These are phyloP conservation scores for Nettapus auritus DNA, from an alignment of 2,113 vertebrate genomes.

Conservation along the genomic window DNA sequence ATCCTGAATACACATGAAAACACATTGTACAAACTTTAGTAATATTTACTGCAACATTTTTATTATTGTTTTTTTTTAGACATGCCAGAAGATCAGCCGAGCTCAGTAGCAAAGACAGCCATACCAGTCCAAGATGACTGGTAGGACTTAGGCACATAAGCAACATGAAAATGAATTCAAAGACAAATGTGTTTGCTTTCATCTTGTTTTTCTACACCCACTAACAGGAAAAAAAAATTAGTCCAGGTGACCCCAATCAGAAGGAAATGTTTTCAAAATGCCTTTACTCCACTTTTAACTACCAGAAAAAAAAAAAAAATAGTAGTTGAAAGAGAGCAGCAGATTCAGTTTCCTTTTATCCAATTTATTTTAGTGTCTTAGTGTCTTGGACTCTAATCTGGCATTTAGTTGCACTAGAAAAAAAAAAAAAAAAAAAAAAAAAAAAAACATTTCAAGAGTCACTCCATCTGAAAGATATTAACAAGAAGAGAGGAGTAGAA, in stretches of 20 bases:
- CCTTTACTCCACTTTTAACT: slow-evolving; percentile 34
- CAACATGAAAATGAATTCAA: neutral
- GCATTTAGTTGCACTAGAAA: neutral
- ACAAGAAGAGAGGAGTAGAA: neutral
- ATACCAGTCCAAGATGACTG: neutral
- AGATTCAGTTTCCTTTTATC: slow-evolving; percentile 23
- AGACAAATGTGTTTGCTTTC: neutral
- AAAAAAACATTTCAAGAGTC: neutral
- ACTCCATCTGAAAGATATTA: neutral
- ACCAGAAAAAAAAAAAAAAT: neutral
- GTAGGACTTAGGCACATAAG: slow-evolving; percentile 8
- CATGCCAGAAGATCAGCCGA: neutral
- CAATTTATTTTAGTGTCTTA: neutral
- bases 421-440: neutral
- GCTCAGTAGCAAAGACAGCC: neutral
- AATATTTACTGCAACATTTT: neutral
- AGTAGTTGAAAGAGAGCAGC: neutral
- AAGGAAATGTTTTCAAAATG: slow-evolving; percentile 39
- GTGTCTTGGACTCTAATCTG: slow-evolving; percentile 24
- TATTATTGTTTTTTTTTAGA: neutral
- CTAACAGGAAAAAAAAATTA: neutral
- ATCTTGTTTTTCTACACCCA: slow-evolving; percentile 48
- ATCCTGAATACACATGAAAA: slow-evolving; percentile 8
- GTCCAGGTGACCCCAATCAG: slow-evolving; percentile 2
- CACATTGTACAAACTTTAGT: neutral